Percentiles rank a stretch among this genome's conserved stretches.
These are phyloP conservation scores for Phymanthus crucifer DNA, from an alignment of 92 coral and sea anemone species.

Conservation along the genomic window DNA sequence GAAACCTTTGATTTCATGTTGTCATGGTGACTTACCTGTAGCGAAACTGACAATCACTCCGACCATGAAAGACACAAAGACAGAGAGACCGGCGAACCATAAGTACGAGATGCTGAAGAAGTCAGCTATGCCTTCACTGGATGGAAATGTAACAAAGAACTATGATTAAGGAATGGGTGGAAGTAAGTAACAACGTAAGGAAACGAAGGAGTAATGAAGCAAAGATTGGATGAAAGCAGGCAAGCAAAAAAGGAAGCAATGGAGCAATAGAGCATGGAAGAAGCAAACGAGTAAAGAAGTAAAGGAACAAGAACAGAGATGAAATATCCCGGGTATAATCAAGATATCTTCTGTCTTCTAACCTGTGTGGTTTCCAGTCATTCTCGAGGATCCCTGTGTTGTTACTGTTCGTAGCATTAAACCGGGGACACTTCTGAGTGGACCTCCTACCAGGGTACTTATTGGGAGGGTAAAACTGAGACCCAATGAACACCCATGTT, in stretches of 20 bases:
- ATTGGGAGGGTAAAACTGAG: conserved; percentile 65
- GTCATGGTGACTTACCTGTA: conserved; percentile 53
- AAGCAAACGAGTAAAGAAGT: background rate
- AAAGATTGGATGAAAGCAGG: too few species aligned
- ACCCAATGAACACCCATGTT: conserved; percentile 67
- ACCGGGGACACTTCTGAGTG: conserved; percentile 51
- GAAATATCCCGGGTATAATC: background rate
- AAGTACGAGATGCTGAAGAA: conserved; percentile 90
- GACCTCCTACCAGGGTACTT: conserved; percentile 67
- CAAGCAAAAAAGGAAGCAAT: too few species aligned
- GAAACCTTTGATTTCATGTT: background rate
- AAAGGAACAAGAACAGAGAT: background rate
- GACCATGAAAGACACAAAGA: conserved; percentile 71
- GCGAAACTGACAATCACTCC: conserved; percentile 75
- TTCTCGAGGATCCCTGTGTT: conserved; percentile 45
- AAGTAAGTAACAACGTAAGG: too few species aligned
- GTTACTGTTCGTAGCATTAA: conserved; percentile 22
- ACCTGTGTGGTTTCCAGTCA: conserved; percentile 61
- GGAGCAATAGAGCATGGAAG: background rate
- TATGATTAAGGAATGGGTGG: too few species aligned
- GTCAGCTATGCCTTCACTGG: conserved; percentile 72
- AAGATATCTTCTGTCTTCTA: background rate
- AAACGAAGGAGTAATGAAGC: too few species aligned
- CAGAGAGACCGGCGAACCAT: conserved; percentile 87
- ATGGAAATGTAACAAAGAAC: background rate